phyloP scores from a whole-genome alignment of 2,113 vertebrate genomes.

The Toxotes chatareus region DNA sequence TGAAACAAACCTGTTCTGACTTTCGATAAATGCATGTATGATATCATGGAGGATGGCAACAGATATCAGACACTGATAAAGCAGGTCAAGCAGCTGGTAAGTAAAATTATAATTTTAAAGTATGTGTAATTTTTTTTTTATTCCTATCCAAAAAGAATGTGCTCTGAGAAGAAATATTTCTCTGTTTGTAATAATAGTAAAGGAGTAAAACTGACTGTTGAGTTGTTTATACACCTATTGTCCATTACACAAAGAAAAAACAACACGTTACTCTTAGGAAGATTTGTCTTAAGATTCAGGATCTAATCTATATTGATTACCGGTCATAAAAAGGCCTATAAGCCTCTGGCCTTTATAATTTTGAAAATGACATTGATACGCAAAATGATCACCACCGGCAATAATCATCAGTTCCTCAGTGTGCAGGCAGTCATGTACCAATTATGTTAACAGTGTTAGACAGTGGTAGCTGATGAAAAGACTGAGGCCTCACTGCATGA shows the following conservation, averaged over 20 bases:
- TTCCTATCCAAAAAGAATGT: neutral
- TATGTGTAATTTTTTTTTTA: neutral
- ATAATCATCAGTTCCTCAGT: conserved; percentile 30
- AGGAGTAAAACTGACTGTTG: conserved; percentile 23
- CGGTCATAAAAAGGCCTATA: neutral
- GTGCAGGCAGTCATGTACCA: conserved; percentile 25
- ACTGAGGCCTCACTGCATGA: conserved; percentile 7
- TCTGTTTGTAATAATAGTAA: neutral
- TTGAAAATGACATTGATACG: neutral
- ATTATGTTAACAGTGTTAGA: conserved; percentile 28
- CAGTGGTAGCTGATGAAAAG: conserved; percentile 26
- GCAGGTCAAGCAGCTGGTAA: neutral
- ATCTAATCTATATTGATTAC: neutral
- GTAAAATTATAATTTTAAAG: too few relatives aligned
- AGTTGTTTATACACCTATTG: neutral
- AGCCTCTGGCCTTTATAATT: conserved; percentile 7
- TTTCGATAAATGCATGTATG: neutral
- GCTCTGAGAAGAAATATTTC: neutral
- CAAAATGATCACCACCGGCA: conserved; percentile 26
- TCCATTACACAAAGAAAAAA: too few relatives aligned
- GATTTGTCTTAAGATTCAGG: neutral
- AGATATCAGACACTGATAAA: neutral
- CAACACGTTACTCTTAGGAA: neutral
- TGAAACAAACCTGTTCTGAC: neutral
- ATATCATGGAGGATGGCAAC: neutral